Conservation (phyloP, 2,888 invertebrate genomes). For the Nemoura dubitans region DNA sequence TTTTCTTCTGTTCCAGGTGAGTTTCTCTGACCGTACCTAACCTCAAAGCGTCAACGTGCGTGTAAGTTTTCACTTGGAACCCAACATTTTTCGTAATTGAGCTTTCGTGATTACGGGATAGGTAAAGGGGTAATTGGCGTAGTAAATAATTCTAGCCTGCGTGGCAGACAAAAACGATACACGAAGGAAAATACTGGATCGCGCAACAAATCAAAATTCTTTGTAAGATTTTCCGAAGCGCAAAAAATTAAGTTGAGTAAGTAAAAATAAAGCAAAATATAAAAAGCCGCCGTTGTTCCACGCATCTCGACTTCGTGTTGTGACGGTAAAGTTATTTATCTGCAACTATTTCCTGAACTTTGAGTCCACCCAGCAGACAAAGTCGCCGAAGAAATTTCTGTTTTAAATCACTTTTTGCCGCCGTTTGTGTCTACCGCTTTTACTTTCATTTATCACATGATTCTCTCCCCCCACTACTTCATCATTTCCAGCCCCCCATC, state of each 20-base stretch:
- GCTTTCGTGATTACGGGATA: too few species aligned
- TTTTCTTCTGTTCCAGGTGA: slow-evolving; percentile 27
- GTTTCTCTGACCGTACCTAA: not conserved
- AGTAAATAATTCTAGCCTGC: too few species aligned
- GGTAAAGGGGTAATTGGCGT: not conserved
- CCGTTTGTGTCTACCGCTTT: slow-evolving; percentile 17
- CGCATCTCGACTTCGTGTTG: not conserved
- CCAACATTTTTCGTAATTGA: too few species aligned
- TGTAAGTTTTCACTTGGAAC: not conserved
- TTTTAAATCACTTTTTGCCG: slow-evolving; percentile 42
- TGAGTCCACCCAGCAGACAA: slow-evolving; percentile 15
- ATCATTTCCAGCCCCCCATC: slow-evolving; percentile 29
- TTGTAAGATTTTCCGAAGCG: not conserved
- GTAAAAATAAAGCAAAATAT: not conserved
- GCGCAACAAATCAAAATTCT: too few species aligned
- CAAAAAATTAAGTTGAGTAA: not conserved
- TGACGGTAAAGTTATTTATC: slow-evolving; percentile 25
- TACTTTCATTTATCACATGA: slow-evolving; percentile 43
- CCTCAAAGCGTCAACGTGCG: not conserved
- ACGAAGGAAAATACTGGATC: not conserved
- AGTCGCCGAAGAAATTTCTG: slow-evolving; percentile 37
- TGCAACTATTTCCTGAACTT: slow-evolving; percentile 35
- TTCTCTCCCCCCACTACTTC: slow-evolving; percentile 33
- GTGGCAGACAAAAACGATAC: not conserved
- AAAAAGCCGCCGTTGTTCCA: not conserved